Evolutionary conservation across 2,797 vertebrate genomes (phyloP), one percentile per base, ranked within the genome.

Genomic region (Netta rufina): DNA sequence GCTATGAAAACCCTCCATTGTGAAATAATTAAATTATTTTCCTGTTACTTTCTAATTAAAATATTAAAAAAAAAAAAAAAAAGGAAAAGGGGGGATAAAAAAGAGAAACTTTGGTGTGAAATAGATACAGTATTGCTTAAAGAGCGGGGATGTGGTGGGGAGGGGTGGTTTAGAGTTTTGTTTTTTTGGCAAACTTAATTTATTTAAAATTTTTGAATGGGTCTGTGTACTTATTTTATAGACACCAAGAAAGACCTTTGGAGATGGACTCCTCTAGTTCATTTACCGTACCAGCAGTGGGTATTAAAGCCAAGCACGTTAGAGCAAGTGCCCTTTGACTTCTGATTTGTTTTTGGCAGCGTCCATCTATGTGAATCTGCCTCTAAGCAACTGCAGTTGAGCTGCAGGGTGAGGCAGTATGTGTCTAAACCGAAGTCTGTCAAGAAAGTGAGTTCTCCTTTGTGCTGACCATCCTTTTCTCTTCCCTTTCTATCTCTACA

Each of bases 21-120:
- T 96, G 90, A 97, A 96, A 91, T 84, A 94, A 96, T 97, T 94
- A 84, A 93, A 96, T 96, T 93, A 51, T 97, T 94, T 95, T 86
- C 62, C 49, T 65, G 73, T 88, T 97, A 90, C 73, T 96, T 97
- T 96, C 77, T 91, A 92, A 95, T 95, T 96, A 95, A 90, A 87
- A 73, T 27, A 61, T 39, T 13, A 8, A 41, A 43, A 43, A 43
- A 10, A 5, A 36, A 56, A 83, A 75, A 36, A 36, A 36, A 62
- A 78, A 73, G 57, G 81, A 74, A 73, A 67, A 58, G 36, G 56
- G 76, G 90, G 74, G 4, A 49, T 21, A 51, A 51, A 49, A 66
- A 67, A 28, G 45, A 88, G 57, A 79, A 57, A 13, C 65, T 14
- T 64, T 62, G 10, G 17, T 73, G 28, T 87, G 56, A 66, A 90